Evolutionary conservation across 2,797 vertebrate genomes (phyloP), one percentile per base, ranked within the genome.

Genomic region (Cheirogaleus major): DNA sequence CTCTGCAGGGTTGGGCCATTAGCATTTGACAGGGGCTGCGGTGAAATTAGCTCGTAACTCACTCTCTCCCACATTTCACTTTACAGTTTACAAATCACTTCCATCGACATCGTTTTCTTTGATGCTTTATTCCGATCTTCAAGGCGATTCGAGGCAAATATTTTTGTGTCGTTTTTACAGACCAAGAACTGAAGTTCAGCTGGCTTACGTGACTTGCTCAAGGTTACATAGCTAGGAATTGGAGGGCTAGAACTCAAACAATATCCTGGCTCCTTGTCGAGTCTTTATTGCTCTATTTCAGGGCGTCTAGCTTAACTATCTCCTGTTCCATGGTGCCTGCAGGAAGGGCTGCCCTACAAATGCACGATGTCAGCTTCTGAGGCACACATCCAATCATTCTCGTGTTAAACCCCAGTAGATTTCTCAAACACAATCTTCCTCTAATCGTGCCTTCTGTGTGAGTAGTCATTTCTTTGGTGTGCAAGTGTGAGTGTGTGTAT

Each of bases 401-500:
- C 38, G 7, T 32, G 45, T 93, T 73, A 84, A 97, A 70, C 63
- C 73, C 85, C 82, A 75, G 57, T 70, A 82, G 96, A 87, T 95
- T 97, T 97, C 93, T 78, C 93, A 91, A 73, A 93, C 25, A 84
- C 93, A 96, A 23, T 95, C 70, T 96, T 86, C 79, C 69, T 83
- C 95, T 96, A 88, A 97, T 93, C 89, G 96, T 95, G 89, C 92
- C 95, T 93, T 94, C 94, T 89, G 22, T 70, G 83, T 87, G 96
- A 95, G 85, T 93, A 96, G 96, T 78, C 89, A 83, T 96, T 97
- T 91, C 94, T 97, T 83, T 94, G 52, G 95, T 97, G 93, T 90
- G 93, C n/a, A 63, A 83, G 89, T 52, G 84, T 85, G 90, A 50
- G 81, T 70, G 89, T 82, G 84, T 86, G 86, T 84, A 72, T 87